Conservation (phyloP, 2,113 vertebrate genomes). For the Callionymus lyra region DNA sequence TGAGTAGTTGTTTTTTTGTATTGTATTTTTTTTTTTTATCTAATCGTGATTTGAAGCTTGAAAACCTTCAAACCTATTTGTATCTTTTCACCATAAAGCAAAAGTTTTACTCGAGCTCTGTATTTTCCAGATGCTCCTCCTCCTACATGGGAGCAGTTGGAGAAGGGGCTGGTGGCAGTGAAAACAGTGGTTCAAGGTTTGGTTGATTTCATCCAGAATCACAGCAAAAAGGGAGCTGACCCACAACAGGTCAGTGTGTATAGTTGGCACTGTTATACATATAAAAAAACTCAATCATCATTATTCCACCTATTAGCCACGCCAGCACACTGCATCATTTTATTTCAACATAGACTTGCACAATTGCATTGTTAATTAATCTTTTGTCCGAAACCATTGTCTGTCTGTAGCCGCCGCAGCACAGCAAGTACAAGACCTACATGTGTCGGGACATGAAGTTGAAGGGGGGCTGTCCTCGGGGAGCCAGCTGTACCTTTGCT, state of each 20-base stretch:
- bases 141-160: slow-evolving; percentile 94
- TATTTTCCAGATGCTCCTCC: slow-evolving; percentile 81
- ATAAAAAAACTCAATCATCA: too few relatives aligned
- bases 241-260: slow-evolving; percentile 81
- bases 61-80: too few relatives aligned
- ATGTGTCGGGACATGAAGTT: slow-evolving; percentile 99
- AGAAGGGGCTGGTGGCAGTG: slow-evolving; percentile 94
- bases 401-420: slow-evolving; percentile 81
- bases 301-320: too few relatives aligned
- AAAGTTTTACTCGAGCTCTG: neutral
- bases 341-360: too few relatives aligned
- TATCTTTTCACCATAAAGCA: too few relatives aligned
- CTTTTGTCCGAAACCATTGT: neutral
- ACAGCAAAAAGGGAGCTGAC: slow-evolving; percentile 97
- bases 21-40: too few relatives aligned
- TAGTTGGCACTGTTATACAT: too few relatives aligned
- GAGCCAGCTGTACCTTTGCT: slow-evolving; percentile 95
- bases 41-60: too few relatives aligned
- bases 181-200: slow-evolving; percentile 95
- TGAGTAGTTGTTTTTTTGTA: too few relatives aligned
- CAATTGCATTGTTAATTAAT: too few relatives aligned
- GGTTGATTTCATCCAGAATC: slow-evolving; percentile 98
- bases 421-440: slow-evolving; percentile 98
- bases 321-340: too few relatives aligned
- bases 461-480: slow-evolving; percentile 92